A percentile compares a stretch with the other conserved stretches of the same genome.
Conservation (phyloP, 2,888 invertebrate genomes). For the Acrobasis consociella region DNA sequence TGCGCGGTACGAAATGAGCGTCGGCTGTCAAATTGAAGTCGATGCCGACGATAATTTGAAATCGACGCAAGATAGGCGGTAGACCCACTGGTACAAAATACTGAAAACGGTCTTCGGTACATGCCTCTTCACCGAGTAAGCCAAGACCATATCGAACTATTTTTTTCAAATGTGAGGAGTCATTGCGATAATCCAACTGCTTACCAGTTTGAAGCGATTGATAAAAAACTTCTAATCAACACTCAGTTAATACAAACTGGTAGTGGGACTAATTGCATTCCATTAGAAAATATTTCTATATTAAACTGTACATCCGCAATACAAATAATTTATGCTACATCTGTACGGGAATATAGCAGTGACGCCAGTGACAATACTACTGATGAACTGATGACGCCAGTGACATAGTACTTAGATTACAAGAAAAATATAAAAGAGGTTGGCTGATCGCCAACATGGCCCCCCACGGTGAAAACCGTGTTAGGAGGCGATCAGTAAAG, state of each 20-base stretch:
- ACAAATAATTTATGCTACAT: conserved; percentile 22
- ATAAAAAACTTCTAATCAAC: conserved; percentile 32
- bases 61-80: too few relatives aligned
- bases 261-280: conserved; percentile 27
- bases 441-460: too few relatives aligned
- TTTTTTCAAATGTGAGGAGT: conserved; percentile 27
- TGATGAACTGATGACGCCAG: too few relatives aligned
- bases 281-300: conserved; percentile 11
- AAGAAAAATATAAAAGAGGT: too few relatives aligned
- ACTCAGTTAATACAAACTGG: conserved; percentile 21
- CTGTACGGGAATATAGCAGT: not conserved
- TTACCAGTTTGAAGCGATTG: conserved; percentile 30
- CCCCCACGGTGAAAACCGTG: too few relatives aligned
- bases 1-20: too few relatives aligned
- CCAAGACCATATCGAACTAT: conserved; percentile 30
- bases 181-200: conserved; percentile 31
- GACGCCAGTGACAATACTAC: not conserved
- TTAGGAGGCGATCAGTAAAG: too few relatives aligned
- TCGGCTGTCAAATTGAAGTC: too few relatives aligned
- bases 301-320: not conserved
- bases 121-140: conserved; percentile 28
- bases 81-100: conserved; percentile 18
- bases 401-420: too few relatives aligned
- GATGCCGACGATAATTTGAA: too few relatives aligned
- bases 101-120: conserved; percentile 18